Percentiles rank a stretch among this genome's conserved stretches.
phyloP scores from a whole-genome alignment of 2,113 vertebrate genomes.

The Tauraco erythrolophus region DNA sequence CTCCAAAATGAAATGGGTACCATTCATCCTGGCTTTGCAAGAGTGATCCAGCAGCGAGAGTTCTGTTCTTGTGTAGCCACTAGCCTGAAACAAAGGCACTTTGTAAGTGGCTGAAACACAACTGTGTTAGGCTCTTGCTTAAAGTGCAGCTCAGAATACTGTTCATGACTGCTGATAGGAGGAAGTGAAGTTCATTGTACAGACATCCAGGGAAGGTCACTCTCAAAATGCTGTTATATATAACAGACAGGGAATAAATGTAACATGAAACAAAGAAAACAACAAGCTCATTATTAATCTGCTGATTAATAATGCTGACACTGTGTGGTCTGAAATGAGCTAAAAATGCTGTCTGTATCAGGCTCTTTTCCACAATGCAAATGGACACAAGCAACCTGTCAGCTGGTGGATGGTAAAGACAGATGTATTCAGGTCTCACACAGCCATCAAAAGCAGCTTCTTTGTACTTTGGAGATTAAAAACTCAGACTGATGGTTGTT shows the following conservation, averaged over 20 bases:
- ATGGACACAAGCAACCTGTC: slow-evolving; percentile 7
- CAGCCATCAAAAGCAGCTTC: background rate
- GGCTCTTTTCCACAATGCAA: background rate
- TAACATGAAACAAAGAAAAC: slow-evolving; percentile 19
- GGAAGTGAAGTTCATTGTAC: slow-evolving; percentile 23
- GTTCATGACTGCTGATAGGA: background rate
- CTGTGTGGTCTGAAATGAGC: background rate
- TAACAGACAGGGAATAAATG: background rate
- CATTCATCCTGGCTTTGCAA: slow-evolving; percentile 89
- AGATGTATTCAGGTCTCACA: background rate
- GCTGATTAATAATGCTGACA: slow-evolving; percentile 28
- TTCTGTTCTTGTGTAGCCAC: slow-evolving; percentile 79
- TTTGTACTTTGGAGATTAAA: background rate
- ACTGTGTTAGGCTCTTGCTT: background rate
- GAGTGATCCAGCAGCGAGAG: slow-evolving; percentile 88
- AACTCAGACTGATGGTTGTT: background rate
- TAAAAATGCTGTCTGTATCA: background rate
- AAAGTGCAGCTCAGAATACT: background rate
- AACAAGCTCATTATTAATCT: slow-evolving; percentile 53
- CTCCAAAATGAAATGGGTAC: slow-evolving; percentile 93
- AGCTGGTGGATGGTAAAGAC: background rate
- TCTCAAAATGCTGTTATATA: slow-evolving; percentile 54
- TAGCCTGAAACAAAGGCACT: slow-evolving; percentile 79
- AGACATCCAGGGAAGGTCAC: slow-evolving; percentile 51
- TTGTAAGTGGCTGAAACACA: slow-evolving; percentile 5